Conservation (phyloP, 2,888 invertebrate species). For the Meghimatium bilineatum region DNA sequence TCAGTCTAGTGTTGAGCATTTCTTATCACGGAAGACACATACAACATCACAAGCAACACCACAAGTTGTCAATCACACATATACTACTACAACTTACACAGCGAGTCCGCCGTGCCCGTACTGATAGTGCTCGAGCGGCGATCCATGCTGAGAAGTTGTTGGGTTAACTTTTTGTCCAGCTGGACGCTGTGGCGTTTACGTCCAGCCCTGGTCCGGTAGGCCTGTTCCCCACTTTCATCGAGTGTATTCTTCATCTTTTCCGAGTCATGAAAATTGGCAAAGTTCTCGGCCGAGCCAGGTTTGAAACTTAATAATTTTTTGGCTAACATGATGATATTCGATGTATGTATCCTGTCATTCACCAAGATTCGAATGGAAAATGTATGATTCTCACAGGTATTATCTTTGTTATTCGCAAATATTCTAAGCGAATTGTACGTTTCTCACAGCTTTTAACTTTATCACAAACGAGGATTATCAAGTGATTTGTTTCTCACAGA, state of each 20-base stretch:
- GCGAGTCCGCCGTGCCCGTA: conserved; percentile 67
- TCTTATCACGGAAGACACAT: too few species aligned
- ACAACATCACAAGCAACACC: not conserved
- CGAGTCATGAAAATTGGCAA: conserved; percentile 61
- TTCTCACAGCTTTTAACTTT: too few species aligned
- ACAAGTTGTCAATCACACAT: too few species aligned
- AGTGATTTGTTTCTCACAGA: too few species aligned
- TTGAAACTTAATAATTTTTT: conserved; percentile 60
- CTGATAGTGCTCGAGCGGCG: conserved; percentile 68
- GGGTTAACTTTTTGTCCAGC: conserved; percentile 67
- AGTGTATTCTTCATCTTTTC: conserved; percentile 68
- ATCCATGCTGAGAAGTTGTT: conserved; percentile 61
- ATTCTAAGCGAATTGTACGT: too few species aligned
- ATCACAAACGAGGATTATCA: too few species aligned
- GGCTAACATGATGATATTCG: conserved; percentile 51
- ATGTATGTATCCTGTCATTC: not conserved
- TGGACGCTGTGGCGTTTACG: conserved; percentile 71
- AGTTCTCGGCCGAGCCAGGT: conserved; percentile 58
- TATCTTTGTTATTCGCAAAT: too few species aligned
- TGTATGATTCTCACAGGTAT: too few species aligned
- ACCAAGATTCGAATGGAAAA: too few species aligned
- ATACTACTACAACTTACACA: conserved; percentile 65
- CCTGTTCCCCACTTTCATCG: conserved; percentile 64
- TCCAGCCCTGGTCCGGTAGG: conserved; percentile 66
- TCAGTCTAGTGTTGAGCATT: too few species aligned